These are phyloP conservation scores for Etheostoma cragini DNA, from an alignment of 2,113 vertebrate species.

Conservation along the genomic window DNA sequence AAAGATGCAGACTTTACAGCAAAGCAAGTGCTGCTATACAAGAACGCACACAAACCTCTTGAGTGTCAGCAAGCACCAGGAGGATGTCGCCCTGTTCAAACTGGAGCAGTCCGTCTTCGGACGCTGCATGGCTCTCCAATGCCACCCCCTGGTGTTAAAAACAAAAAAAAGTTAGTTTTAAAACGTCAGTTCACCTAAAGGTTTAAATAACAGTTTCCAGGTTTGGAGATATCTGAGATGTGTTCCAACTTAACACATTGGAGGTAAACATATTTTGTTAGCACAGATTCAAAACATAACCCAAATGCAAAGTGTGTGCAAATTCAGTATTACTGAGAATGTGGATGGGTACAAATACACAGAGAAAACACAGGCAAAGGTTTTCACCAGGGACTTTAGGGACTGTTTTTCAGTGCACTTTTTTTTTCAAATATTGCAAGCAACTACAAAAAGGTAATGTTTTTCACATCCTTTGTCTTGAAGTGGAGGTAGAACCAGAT, in stretches of 20 bases:
- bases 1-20: not conserved
- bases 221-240: not conserved
- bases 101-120: conserved; percentile 72
- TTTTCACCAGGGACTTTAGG: not conserved
- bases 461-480: not conserved
- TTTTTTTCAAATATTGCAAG: not conserved
- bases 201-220: not conserved
- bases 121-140: conserved; percentile 66
- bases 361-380: not conserved
- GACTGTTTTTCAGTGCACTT: not conserved
- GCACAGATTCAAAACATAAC: not conserved
- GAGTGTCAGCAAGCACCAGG: conserved; percentile 68
- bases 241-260: not conserved
- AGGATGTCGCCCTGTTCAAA: conserved; percentile 81
- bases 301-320: too few relatives aligned
- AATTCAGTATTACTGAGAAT: not conserved
- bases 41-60: conserved; percentile 68
- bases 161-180: not conserved
- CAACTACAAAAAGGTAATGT: not conserved
- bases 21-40: not conserved
- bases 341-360: not conserved
- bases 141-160: conserved; percentile 76
- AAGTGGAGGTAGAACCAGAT: not conserved
- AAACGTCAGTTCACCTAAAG: not conserved
- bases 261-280: not conserved